Conservation (phyloP, 2,888 invertebrate genomes). For the Poecilus cupreus region DNA sequence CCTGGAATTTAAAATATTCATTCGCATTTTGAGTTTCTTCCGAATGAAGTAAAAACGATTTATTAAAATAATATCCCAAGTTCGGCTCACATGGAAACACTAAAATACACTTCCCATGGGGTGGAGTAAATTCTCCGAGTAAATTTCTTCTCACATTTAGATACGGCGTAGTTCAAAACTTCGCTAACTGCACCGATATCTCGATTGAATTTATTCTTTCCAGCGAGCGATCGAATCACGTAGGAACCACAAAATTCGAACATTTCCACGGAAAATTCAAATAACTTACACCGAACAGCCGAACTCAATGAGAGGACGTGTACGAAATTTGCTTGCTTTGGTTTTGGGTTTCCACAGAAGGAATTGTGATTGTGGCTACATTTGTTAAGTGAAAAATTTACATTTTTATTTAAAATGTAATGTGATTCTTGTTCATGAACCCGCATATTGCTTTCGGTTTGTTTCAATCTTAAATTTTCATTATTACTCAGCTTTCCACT, state of each 20-base stretch:
- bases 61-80: constrained; percentile 47
- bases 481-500: not conserved
- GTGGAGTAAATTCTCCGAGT: not conserved
- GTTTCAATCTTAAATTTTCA: constrained; percentile 28
- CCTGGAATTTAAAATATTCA: constrained; percentile 37
- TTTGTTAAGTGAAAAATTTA: constrained; percentile 36
- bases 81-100: not conserved
- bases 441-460: constrained; percentile 21
- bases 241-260: constrained; percentile 35
- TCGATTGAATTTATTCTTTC: constrained; percentile 29
- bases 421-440: constrained; percentile 4
- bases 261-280: not conserved
- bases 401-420: constrained; percentile 29
- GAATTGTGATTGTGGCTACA: constrained; percentile 20
- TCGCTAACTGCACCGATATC: constrained; percentile 41
- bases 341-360: constrained; percentile 3
- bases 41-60: constrained; percentile 50
- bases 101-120: not conserved
- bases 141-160: constrained; percentile 32
- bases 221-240: constrained; percentile 2
- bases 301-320: not conserved
- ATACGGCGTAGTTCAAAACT: constrained; percentile 30
- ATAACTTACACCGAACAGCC: not conserved
- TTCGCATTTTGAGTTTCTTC: constrained; percentile 35
- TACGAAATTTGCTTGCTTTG: constrained; percentile 19